Percentiles rank a stretch among this genome's conserved stretches.
Evolutionary conservation across 1,140 invertebrate species (phyloP).

Genomic region (Harpegnathos saltator): DNA sequence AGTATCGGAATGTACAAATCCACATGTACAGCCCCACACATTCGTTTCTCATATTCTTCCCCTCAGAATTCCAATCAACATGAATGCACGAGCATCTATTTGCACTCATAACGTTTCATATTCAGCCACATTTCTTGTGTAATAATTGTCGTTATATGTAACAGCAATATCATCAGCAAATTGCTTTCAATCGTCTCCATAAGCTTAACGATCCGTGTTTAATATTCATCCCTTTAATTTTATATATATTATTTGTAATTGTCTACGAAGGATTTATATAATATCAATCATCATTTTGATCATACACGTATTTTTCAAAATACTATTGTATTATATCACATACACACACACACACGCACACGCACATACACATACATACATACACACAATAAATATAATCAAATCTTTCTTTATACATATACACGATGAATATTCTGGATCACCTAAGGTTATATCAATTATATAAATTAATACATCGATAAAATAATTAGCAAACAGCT

Average conservation of each 20-base stretch:
- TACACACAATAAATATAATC: not conserved
- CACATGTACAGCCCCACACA: not conserved
- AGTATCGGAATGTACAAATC: slow-evolving; percentile 11
- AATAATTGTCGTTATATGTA: slow-evolving; percentile 21
- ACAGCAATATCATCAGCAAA: slow-evolving; percentile 14
- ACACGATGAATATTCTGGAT: not conserved
- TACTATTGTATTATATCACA: not conserved
- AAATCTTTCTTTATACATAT: not conserved
- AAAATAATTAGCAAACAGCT: not conserved
- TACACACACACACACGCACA: not conserved
- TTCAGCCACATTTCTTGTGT: not conserved
- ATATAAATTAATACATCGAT: slow-evolving; percentile 5
- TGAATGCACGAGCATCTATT: slow-evolving; percentile 25
- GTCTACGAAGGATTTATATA: not conserved
- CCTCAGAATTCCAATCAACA: slow-evolving; percentile 4
- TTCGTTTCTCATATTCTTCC: slow-evolving; percentile 23
- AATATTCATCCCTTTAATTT: slow-evolving; percentile 20
- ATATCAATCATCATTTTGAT: not conserved
- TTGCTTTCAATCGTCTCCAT: not conserved
- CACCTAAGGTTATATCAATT: not conserved
- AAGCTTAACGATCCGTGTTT: slow-evolving; percentile 10
- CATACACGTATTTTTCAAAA: not conserved
- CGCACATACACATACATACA: too few relatives aligned
- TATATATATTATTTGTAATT: slow-evolving; percentile 4
- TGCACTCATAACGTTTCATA: slow-evolving; percentile 23